These are phyloP conservation scores for Hypomecis atomaria DNA, from an alignment of 2,888 invertebrate genomes.

Conservation along the genomic window DNA sequence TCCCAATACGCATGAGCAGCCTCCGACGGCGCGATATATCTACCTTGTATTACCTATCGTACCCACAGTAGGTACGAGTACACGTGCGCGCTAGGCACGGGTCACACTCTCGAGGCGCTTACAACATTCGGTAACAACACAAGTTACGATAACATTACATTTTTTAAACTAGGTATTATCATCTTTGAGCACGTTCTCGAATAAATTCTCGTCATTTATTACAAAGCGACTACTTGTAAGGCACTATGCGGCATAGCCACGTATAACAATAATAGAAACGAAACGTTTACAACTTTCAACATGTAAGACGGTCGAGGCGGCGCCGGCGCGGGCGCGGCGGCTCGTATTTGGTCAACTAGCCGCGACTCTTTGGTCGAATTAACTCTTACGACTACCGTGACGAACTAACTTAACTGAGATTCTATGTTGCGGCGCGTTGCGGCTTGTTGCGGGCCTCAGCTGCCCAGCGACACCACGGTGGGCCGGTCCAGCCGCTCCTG, in stretches of 20 bases:
- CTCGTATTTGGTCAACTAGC: slow-evolving; percentile 66
- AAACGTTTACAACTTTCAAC: neutral
- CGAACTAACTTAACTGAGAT: slow-evolving; percentile 68
- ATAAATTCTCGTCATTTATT: slow-evolving; percentile 18
- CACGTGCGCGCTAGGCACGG: neutral
- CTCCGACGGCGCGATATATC: slow-evolving; percentile 15
- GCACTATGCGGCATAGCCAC: slow-evolving; percentile 59
- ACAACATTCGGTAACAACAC: slow-evolving; percentile 14
- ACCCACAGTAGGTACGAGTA: neutral
- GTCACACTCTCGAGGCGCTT: slow-evolving; percentile 12
- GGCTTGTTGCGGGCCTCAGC: slow-evolving; percentile 34
- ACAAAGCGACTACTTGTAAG: slow-evolving; percentile 16
- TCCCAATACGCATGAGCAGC: slow-evolving; percentile 11
- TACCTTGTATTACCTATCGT: neutral
- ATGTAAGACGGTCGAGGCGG: slow-evolving; percentile 35
- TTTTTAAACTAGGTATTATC: slow-evolving; percentile 4
- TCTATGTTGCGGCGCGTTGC: slow-evolving; percentile 43
- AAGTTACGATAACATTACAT: neutral
- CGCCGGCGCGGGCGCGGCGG: slow-evolving; percentile 38
- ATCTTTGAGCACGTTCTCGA: slow-evolving; percentile 31
- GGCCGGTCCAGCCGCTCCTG: slow-evolving; percentile 76
- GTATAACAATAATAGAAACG: slow-evolving; percentile 5
- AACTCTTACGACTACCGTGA: slow-evolving; percentile 33
- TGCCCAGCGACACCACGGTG: slow-evolving; percentile 81
- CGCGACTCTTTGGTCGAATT: slow-evolving; percentile 50